A percentile compares a stretch with the other conserved stretches of the same genome.
phyloP scores from a whole-genome alignment of 2,888 invertebrate species.

The Anticlea derivata region DNA sequence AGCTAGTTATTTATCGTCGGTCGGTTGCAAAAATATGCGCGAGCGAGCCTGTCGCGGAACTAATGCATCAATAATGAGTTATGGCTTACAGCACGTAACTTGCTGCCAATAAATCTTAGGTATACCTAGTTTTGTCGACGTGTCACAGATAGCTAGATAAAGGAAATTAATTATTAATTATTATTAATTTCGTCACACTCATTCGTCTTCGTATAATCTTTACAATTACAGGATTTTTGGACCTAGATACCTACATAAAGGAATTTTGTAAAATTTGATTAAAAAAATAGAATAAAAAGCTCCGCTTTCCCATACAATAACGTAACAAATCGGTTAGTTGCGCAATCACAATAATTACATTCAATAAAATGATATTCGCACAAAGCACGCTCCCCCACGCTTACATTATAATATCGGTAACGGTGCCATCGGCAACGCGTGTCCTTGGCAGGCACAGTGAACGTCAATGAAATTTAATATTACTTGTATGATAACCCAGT shows the following conservation, averaged over 20 bases:
- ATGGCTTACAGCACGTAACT: constrained; percentile 36
- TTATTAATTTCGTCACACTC: too few relatives aligned
- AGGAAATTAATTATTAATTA: too few relatives aligned
- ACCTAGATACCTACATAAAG: too few relatives aligned
- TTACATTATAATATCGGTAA: constrained; percentile 52
- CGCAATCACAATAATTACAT: constrained; percentile 44
- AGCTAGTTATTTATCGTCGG: constrained; percentile 38
- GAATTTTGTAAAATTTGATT: too few relatives aligned
- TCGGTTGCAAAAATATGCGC: constrained; percentile 48
- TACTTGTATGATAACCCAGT: constrained; percentile 75
- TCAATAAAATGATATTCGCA: constrained; percentile 47
- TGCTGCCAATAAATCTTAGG: constrained; percentile 24
- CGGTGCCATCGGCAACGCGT: constrained; percentile 60
- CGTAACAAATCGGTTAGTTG: constrained; percentile 46
- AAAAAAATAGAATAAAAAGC: neutral
- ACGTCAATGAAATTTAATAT: constrained; percentile 80
- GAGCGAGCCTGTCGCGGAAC: constrained; percentile 45
- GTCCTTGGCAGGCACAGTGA: constrained; percentile 71
- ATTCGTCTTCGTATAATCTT: too few relatives aligned
- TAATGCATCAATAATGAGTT: constrained; percentile 59
- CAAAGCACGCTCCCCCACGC: constrained; percentile 48
- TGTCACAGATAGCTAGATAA: too few relatives aligned
- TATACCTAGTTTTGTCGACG: too few relatives aligned
- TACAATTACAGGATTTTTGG: too few relatives aligned
- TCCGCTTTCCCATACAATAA: constrained; percentile 26